A percentile compares a stretch with the other conserved stretches of the same genome.
Evolutionary conservation across 2,888 invertebrate genomes (phyloP).

Genomic region (Pterostichus niger): DNA sequence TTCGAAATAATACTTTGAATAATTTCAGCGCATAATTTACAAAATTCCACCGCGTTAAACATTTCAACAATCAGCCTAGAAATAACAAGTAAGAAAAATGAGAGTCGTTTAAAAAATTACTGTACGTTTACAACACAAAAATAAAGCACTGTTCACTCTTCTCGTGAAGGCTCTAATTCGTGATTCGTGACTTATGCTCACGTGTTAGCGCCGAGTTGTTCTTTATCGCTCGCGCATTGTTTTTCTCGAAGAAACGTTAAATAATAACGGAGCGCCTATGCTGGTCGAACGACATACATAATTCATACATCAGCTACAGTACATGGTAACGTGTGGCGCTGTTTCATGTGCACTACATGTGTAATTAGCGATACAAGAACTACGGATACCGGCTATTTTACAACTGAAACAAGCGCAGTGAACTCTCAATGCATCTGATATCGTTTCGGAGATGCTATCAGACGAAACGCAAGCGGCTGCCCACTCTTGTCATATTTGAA

Average conservation of each 20-base stretch:
- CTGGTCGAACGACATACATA: conserved; percentile 51
- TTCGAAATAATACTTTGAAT: background rate
- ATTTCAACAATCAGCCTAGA: conserved; percentile 43
- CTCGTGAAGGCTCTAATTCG: conserved; percentile 59
- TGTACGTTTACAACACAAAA: conserved; percentile 37
- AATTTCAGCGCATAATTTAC: background rate
- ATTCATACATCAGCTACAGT: conserved; percentile 38
- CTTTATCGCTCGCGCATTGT: conserved; percentile 35
- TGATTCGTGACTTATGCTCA: conserved; percentile 63
- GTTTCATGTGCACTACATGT: conserved; percentile 43
- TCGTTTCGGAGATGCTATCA: background rate
- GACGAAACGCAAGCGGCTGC: background rate
- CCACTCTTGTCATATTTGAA: conserved; percentile 29
- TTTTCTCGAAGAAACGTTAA: conserved; percentile 38
- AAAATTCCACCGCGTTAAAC: conserved; percentile 33
- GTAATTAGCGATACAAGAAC: conserved; percentile 51
- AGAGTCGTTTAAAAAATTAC: conserved; percentile 45
- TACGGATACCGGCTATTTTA: background rate
- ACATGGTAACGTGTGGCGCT: no score
- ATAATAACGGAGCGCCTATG: conserved; percentile 51
- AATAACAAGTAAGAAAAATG: conserved; percentile 51
- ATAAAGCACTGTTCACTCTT: conserved; percentile 40
- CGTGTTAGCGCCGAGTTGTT: conserved; percentile 24
- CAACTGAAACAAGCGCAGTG: conserved; percentile 21
- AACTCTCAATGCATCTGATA: background rate